Conservation (phyloP, 1,140 invertebrate species). For the Phymorhynchus buccinoides region DNA sequence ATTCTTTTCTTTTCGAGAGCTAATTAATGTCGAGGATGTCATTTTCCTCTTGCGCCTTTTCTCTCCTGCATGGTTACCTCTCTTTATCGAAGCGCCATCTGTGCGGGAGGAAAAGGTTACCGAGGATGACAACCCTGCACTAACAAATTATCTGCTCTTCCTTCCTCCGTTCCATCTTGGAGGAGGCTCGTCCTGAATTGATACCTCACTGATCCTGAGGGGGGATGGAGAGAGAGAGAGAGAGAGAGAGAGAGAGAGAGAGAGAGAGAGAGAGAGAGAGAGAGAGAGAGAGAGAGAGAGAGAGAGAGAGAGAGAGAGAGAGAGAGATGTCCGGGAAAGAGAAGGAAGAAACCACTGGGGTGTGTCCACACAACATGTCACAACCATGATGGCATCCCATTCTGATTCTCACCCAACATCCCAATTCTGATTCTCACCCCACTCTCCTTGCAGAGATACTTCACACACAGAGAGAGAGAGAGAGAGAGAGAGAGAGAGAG, state of each 20-base stretch:
- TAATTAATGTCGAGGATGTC: slow-evolving; percentile 35
- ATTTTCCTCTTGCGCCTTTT: slow-evolving; percentile 31
- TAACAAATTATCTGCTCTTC: not conserved
- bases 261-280: not conserved
- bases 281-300: not conserved
- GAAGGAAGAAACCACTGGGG: not conserved
- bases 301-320: slow-evolving; percentile 6
- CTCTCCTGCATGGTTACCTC: slow-evolving; percentile 24
- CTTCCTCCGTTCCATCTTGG: not conserved
- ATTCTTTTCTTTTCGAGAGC: slow-evolving; percentile 26
- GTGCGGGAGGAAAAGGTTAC: slow-evolving; percentile 12
- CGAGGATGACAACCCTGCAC: not conserved
- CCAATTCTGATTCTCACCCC: too few relatives aligned
- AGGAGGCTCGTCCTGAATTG: not conserved
- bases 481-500: not conserved
- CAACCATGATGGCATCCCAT: not conserved
- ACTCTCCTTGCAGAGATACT: not conserved
- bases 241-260: not conserved
- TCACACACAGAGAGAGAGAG: not conserved
- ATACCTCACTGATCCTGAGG: not conserved
- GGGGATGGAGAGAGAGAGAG: not conserved
- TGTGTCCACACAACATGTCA: not conserved
- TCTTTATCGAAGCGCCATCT: slow-evolving; percentile 40
- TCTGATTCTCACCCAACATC: not conserved
- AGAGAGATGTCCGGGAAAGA: not conserved